Evolutionary conservation across 2,888 invertebrate species (phyloP).

Genomic region (Agrochola litura): DNA sequence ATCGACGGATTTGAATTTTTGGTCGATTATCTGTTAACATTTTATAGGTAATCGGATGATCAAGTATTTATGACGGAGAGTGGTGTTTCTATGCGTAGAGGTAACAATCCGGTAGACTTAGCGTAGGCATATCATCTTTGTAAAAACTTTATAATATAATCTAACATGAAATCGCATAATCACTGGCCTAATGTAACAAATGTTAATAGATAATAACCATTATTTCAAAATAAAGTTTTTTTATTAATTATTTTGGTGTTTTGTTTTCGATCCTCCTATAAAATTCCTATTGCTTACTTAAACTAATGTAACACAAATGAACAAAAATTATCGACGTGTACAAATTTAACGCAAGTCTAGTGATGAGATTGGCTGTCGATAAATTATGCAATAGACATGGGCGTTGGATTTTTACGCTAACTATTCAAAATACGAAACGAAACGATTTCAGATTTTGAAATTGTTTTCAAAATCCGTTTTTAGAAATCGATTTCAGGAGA

Average conservation of each 20-base stretch:
- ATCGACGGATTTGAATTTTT: slow-evolving; percentile 84
- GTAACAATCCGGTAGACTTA: slow-evolving; percentile 74
- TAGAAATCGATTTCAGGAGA: no score
- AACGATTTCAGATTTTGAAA: no score
- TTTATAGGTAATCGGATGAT: slow-evolving; percentile 48
- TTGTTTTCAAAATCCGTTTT: no score
- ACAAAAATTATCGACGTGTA: no score
- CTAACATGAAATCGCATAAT: slow-evolving; percentile 84
- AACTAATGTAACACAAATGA: no score
- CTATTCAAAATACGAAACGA: no score
- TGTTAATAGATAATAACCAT: slow-evolving; percentile 91
- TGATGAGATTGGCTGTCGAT: no score
- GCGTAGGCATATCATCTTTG: slow-evolving; percentile 88
- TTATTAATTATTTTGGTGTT: slow-evolving; percentile 72
- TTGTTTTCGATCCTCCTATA: slow-evolving; percentile 37
- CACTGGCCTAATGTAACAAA: slow-evolving; percentile 88
- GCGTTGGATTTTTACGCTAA: no score
- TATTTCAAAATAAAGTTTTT: slow-evolving; percentile 90
- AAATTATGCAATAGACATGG: no score
- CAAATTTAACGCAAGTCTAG: no score
- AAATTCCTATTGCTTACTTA: no score
- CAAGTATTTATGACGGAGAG: slow-evolving; percentile 59
- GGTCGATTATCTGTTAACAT: slow-evolving; percentile 90
- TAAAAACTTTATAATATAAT: slow-evolving; percentile 84
- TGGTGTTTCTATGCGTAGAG: slow-evolving; percentile 68